Evolutionary conservation across 2,888 invertebrate genomes (phyloP).

Genomic region (Cremastinae sp.): DNA sequence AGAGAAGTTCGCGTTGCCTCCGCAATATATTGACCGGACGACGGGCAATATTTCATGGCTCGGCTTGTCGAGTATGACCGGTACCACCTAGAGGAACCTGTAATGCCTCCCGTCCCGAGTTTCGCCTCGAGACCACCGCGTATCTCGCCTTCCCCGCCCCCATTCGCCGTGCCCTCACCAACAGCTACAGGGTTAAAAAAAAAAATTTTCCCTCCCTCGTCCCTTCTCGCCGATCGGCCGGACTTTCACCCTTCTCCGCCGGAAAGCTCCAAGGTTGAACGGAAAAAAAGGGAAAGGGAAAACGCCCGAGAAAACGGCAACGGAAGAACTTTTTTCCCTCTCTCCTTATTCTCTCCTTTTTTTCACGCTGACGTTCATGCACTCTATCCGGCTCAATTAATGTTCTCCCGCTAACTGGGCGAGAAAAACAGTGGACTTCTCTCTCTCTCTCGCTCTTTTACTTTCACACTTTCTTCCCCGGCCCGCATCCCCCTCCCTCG

Average conservation of each 20-base stretch:
- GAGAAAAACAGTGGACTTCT: slow-evolving; percentile 52
- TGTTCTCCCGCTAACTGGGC: slow-evolving; percentile 44
- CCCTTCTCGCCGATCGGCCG: slow-evolving; percentile 26
- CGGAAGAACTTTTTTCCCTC: neutral
- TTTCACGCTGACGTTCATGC: slow-evolving; percentile 50
- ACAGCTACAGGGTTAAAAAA: slow-evolving; percentile 50
- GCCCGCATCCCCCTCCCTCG: neutral
- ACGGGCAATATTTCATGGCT: slow-evolving; percentile 66
- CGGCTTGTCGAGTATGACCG: slow-evolving; percentile 64
- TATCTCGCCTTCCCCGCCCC: slow-evolving; percentile 33
- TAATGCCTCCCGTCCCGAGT: slow-evolving; percentile 46
- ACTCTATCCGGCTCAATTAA: slow-evolving; percentile 58
- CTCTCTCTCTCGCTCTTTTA: neutral
- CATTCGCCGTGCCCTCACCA: neutral
- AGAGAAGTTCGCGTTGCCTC: slow-evolving; percentile 56
- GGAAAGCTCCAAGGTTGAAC: slow-evolving; percentile 47
- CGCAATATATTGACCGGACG: slow-evolving; percentile 70
- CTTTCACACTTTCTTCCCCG: slow-evolving; percentile 5
- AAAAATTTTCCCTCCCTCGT: slow-evolving; percentile 10
- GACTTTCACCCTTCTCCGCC: neutral
- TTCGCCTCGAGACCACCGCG: slow-evolving; percentile 7
- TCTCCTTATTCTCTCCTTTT: neutral
- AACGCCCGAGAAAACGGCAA: slow-evolving; percentile 25
- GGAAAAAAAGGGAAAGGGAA: slow-evolving; percentile 25
- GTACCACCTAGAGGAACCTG: slow-evolving; percentile 49